Percentiles rank a stretch among this genome's conserved stretches.
Conservation (phyloP, 2,113 vertebrate species). For the Sinocyclocheilus rhinocerous region DNA sequence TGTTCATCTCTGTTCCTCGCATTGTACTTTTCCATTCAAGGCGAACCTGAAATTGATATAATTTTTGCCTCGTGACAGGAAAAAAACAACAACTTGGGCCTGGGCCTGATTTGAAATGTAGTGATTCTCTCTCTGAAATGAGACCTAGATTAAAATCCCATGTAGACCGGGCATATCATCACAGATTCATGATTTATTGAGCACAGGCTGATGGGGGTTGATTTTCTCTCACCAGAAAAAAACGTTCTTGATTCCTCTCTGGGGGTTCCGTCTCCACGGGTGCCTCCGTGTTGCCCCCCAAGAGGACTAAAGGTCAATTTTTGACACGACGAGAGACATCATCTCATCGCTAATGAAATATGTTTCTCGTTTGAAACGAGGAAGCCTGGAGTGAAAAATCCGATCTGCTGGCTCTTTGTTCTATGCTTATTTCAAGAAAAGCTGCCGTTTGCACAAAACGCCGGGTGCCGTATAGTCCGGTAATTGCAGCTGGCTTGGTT, state of each 20-base stretch:
- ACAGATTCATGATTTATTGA: conserved; percentile 57
- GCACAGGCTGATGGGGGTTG: conserved; percentile 46
- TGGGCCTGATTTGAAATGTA: conserved; percentile 24
- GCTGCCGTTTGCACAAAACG: conserved; percentile 62
- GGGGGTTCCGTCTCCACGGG: conserved; percentile 48
- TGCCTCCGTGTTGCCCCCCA: conserved; percentile 13
- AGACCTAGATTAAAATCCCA: conserved; percentile 51
- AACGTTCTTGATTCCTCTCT: conserved; percentile 56
- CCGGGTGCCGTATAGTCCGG: conserved; percentile 38
- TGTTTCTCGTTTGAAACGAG: conserved; percentile 33
- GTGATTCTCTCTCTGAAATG: conserved; percentile 42
- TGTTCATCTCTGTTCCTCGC: not conserved
- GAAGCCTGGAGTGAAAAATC: not conserved
- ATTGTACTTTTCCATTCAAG: conserved; percentile 36
- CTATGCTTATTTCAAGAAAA: conserved; percentile 62
- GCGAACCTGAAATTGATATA: not conserved
- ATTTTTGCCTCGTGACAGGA: not conserved
- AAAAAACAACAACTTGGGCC: not conserved
- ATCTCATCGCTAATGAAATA: conserved; percentile 55
- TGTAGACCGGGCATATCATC: conserved; percentile 44
- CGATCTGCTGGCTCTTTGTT: conserved; percentile 56
- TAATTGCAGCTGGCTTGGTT: conserved; percentile 61
- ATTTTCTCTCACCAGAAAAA: conserved; percentile 49
- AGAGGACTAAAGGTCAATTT: conserved; percentile 62
- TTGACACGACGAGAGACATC: conserved; percentile 65